phyloP scores from a whole-genome alignment of 2,113 vertebrate species.

The Pardalotus punctatus region DNA sequence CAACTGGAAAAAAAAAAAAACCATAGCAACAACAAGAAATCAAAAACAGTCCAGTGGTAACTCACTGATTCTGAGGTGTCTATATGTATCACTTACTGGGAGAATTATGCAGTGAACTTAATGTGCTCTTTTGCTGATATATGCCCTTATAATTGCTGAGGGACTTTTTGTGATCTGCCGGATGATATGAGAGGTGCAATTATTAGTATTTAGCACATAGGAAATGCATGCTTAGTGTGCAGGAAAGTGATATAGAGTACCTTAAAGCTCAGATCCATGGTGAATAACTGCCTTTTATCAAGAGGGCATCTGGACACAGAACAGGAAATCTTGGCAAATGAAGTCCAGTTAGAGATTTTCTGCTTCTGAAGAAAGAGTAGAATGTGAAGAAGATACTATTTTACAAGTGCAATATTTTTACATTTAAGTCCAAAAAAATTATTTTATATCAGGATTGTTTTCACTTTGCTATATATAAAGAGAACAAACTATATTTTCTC shows the following conservation, averaged over 20 bases:
- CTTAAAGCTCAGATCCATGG: background rate
- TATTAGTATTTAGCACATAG: background rate
- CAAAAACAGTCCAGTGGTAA: background rate
- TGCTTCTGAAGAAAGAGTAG: background rate
- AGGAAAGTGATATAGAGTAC: background rate
- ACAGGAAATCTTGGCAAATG: background rate
- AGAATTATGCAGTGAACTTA: background rate
- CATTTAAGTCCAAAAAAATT: background rate
- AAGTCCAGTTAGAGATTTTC: background rate
- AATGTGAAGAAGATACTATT: background rate
- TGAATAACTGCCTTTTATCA: background rate
- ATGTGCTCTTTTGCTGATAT: background rate
- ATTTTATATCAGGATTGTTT: background rate
- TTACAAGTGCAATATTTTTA: background rate
- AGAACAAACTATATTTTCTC: background rate
- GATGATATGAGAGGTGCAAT: background rate
- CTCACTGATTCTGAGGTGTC: background rate
- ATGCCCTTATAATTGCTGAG: background rate
- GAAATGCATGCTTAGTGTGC: background rate
- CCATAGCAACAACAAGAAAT: background rate
- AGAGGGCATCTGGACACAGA: background rate
- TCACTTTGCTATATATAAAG: rapidly evolving
- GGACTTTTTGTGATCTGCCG: background rate
- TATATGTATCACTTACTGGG: background rate
- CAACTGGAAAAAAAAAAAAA: background rate